Evolutionary conservation across 2,113 vertebrate species (phyloP).

Genomic region (Callipepla californica): DNA sequence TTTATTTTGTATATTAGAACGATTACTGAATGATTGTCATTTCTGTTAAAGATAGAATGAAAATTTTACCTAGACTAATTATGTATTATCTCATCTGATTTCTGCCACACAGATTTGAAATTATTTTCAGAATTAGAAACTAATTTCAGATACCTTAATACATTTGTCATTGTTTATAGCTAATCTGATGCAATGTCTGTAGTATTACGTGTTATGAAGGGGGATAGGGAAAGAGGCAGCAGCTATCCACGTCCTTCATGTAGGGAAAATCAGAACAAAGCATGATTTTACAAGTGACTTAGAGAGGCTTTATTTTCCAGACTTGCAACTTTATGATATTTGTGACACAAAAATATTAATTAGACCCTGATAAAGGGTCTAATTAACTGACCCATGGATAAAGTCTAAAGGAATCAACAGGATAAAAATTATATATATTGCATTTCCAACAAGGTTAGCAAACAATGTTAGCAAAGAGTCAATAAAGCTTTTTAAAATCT

Average conservation of each 20-base stretch:
- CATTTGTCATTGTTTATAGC: neutral
- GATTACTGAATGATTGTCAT: neutral
- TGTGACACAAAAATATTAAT: slow-evolving; percentile 39
- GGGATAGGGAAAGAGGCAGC: neutral
- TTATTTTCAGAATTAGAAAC: neutral
- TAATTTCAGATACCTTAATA: neutral
- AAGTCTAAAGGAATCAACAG: slow-evolving; percentile 4
- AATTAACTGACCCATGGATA: no score
- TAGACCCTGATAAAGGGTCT: slow-evolving; percentile 17
- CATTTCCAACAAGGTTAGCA: slow-evolving; percentile 23
- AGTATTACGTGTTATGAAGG: neutral
- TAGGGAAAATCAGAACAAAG: neutral
- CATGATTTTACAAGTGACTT: neutral
- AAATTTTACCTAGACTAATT: neutral
- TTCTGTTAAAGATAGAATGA: neutral
- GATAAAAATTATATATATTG: slow-evolving; percentile 26
- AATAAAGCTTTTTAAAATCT: neutral
- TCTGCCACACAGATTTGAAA: neutral
- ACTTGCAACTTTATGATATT: neutral
- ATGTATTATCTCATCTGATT: neutral
- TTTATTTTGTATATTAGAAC: neutral
- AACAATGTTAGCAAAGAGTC: neutral
- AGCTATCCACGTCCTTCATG: neutral
- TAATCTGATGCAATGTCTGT: neutral
- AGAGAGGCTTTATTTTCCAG: neutral